These are phyloP conservation scores for Pachydiplax longipennis DNA, from an alignment of 2,888 invertebrate species.

Conservation along the genomic window DNA sequence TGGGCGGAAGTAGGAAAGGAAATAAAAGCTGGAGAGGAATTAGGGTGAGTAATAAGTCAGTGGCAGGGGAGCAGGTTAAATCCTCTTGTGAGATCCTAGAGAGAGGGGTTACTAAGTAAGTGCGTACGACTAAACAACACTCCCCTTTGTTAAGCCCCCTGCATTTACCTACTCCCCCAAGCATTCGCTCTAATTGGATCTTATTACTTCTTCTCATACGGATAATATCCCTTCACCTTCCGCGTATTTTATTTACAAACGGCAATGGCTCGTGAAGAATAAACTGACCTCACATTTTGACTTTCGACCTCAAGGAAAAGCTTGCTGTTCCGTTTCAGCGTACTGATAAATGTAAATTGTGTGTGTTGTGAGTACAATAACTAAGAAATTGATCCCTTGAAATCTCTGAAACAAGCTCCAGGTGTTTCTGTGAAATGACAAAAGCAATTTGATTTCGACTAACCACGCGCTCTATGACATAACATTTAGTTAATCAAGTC, in stretches of 20 bases:
- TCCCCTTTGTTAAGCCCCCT: not conserved
- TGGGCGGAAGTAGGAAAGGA: not conserved
- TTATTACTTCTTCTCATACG: not conserved
- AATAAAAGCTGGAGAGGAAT: not conserved
- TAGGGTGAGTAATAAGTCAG: conserved; percentile 8
- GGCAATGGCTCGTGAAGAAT: too few relatives aligned
- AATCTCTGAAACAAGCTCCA: too few relatives aligned
- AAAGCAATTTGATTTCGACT: too few relatives aligned
- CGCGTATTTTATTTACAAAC: not conserved
- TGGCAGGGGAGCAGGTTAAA: not conserved
- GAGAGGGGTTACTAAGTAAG: not conserved
- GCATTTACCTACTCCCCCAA: not conserved
- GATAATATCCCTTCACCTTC: not conserved
- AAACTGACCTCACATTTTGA: too few relatives aligned
- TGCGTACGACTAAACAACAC: not conserved
- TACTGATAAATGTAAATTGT: too few relatives aligned
- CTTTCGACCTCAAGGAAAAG: too few relatives aligned
- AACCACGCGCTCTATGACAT: too few relatives aligned
- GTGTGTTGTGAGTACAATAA: too few relatives aligned
- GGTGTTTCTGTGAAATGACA: too few relatives aligned
- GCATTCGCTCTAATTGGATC: not conserved
- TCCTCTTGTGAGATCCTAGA: not conserved
- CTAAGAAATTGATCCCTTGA: too few relatives aligned
- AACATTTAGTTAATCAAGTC: too few relatives aligned
- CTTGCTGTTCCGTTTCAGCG: too few relatives aligned